Evolutionary conservation across 2,888 invertebrate species (phyloP).

Genomic region (Drosophila ustulata): DNA sequence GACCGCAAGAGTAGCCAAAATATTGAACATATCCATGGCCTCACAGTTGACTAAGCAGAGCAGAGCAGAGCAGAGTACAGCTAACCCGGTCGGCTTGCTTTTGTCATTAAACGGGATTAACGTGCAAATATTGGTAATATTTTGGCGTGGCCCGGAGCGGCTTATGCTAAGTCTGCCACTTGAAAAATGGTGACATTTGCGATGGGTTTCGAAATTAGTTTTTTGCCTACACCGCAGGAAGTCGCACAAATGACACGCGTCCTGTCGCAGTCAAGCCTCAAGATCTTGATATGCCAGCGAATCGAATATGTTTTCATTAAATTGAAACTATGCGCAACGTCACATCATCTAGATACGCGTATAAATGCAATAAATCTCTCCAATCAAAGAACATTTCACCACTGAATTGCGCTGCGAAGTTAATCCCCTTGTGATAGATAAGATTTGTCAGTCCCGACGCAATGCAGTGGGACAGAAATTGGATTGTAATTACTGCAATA

Average conservation of each 20-base stretch:
- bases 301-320: conserved; percentile 72
- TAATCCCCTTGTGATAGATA: conserved; percentile 80
- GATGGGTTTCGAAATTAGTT: conserved; percentile 62
- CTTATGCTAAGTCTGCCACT: conserved; percentile 62
- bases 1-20: conserved; percentile 77
- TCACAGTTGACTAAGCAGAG: conserved; percentile 53
- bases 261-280: conserved; percentile 61
- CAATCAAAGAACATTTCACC: conserved; percentile 69
- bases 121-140: conserved; percentile 53
- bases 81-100: conserved; percentile 54
- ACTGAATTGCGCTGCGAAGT: conserved; percentile 65
- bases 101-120: conserved; percentile 77
- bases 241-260: conserved; percentile 71
- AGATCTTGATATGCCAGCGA: conserved; percentile 48
- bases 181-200: conserved; percentile 79
- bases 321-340: conserved; percentile 44
- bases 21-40: conserved; percentile 55
- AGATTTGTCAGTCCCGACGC: conserved; percentile 51
- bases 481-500: conserved; percentile 79
- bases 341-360: conserved; percentile 57
- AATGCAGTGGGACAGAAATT: conserved; percentile 73
- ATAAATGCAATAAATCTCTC: conserved; percentile 13
- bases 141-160: conserved; percentile 46
- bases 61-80: conserved; percentile 3
- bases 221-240: conserved; percentile 61